Base-by-base conservation (phyloP, 2,113 vertebrate species). In the Scatophagus argus region DNA sequence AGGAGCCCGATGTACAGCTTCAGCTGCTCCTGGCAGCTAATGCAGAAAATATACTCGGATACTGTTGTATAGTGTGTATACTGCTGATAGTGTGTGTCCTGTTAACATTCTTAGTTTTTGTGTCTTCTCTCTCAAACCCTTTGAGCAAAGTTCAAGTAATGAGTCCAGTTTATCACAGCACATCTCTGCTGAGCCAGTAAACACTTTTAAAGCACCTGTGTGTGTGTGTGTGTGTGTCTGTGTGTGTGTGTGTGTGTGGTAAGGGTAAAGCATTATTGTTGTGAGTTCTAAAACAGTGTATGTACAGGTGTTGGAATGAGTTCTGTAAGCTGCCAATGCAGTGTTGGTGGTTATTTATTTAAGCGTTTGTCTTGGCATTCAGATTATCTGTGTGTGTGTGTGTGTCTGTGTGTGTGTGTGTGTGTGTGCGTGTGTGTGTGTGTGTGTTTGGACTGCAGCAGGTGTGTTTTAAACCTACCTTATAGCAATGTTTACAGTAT, bases 401-500 rank as follows among this genome's bases (percentile, higher is more conserved):
- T 58, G 59, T 73, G 51, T 66, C 11, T 54, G 44, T 74, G 61
- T 41, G 39, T 73, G 69, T 59, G 47, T 64, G 67, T 64, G 38
- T 39, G 66, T 65, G 52, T 70, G 56, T 63, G 71, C 61, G 34
- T 52, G 68, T 67, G 31, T 55, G 41, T 12, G 34, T 43, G 41
- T 52, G 6, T 46, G 21, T 55, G 25, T 61, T 11, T 23, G 16
- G 23, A 52, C 65, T 60, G 43, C 17, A 77, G 51, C 83, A 81
- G 74, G 63, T 85, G 83, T 54, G 43, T n/a, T 69, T 59, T 68
- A 74, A 74, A 19, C 51, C 41, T 25, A 51, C 31, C 52, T 39
- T 52, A 81, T 17, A 70, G 39, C 41, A 1, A 16, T 81, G 59
- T 81, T 78, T 73, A 52, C 49, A 51, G 7, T 43, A 54, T 77